Conservation (phyloP, 2,888 invertebrate genomes). For the Pterobdella sp. region DNA sequence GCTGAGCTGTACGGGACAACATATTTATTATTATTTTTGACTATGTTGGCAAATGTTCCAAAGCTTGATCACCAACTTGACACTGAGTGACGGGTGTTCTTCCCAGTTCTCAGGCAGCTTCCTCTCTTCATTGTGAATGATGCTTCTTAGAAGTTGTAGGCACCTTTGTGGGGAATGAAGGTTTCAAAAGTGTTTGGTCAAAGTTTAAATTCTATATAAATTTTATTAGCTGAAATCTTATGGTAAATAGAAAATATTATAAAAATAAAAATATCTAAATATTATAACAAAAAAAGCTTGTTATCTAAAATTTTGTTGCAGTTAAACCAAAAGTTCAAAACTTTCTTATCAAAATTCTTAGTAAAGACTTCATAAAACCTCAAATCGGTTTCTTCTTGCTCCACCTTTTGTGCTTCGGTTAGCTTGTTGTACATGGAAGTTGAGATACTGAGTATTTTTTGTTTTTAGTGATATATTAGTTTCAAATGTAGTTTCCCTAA, state of each 20-base stretch:
- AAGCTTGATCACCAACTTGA: conserved; percentile 32
- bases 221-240: too few relatives aligned
- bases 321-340: too few relatives aligned
- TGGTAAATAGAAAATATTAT: too few relatives aligned
- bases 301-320: too few relatives aligned
- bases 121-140: conserved; percentile 44
- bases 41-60: neutral
- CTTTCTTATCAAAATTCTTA: too few relatives aligned
- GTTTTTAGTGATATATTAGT: neutral
- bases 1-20: too few relatives aligned
- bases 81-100: conserved; percentile 38
- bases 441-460: conserved; percentile 34
- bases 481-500: neutral
- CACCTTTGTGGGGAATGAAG: too few relatives aligned
- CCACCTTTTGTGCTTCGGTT: conserved; percentile 34
- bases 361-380: too few relatives aligned
- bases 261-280: too few relatives aligned
- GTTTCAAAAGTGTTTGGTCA: too few relatives aligned
- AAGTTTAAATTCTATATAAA: too few relatives aligned
- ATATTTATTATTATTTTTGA: neutral
- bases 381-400: conserved; percentile 40
- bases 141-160: conserved; percentile 42
- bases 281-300: too few relatives aligned
- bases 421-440: conserved; percentile 36
- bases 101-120: conserved; percentile 42